These are phyloP conservation scores for Coptodon rendalli DNA, from an alignment of 2,113 vertebrate species.

Conservation along the genomic window DNA sequence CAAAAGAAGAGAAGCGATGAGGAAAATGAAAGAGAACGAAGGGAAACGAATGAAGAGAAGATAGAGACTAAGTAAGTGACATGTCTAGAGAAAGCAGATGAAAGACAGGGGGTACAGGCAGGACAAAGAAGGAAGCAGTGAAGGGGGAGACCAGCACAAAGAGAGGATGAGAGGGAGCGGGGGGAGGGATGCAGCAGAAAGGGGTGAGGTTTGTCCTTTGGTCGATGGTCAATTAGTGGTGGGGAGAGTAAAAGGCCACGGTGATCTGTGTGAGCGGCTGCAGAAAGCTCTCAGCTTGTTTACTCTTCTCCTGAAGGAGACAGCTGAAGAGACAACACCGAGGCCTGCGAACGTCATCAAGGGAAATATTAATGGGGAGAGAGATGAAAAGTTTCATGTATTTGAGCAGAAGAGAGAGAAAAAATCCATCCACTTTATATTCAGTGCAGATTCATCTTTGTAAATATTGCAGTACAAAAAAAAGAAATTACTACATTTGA, in stretches of 20 bases:
- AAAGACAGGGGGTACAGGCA: background rate
- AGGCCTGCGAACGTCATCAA: slow-evolving; percentile 19
- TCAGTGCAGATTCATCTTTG: background rate
- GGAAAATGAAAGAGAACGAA: background rate
- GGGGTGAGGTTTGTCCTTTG: slow-evolving; percentile 49
- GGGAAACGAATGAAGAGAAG: background rate
- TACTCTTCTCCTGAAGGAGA: slow-evolving; percentile 40
- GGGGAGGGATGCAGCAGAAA: background rate
- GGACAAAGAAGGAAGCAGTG: background rate
- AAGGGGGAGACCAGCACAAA: background rate
- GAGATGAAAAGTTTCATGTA: background rate
- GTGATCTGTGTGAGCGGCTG: slow-evolving; percentile 21
- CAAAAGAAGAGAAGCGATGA: background rate
- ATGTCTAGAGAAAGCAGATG: background rate
- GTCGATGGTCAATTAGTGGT: slow-evolving; percentile 53
- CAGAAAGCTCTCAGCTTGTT: slow-evolving; percentile 48
- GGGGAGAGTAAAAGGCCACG: slow-evolving; percentile 27
- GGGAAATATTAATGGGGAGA: slow-evolving; percentile 21
- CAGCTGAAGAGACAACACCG: slow-evolving; percentile 39
- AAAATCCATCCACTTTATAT: background rate
- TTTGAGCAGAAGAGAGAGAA: background rate
- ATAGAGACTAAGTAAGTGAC: background rate
- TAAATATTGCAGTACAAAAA: background rate
- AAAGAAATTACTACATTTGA: fast-evolving
- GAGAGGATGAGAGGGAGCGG: slow-evolving; percentile 7